Base-by-base conservation (phyloP, 1,140 invertebrate species). In the Meloidogyne hapla region DNA sequence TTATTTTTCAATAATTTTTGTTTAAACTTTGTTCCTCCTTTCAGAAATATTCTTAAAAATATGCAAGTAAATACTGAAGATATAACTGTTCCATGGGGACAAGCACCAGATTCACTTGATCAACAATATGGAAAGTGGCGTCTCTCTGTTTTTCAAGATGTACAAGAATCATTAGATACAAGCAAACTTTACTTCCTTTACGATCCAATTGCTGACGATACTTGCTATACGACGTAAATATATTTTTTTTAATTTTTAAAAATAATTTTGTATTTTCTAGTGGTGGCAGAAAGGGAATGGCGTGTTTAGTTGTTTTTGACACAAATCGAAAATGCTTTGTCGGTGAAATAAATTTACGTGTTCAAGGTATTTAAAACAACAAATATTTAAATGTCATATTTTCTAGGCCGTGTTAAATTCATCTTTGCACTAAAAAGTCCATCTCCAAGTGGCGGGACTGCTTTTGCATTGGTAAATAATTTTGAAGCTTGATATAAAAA, bases 41-140 rank as follows among this genome's bases (percentile, higher is more conserved):
- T 72, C 23, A 25, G 33, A 13, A 76, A 62, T 33, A 9, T 48
- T 26, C 63, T 23, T 48, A 21, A 23, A 15, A 72, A 42, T 33
- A 25, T 61, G 45, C 62, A 86, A 75, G 85, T 83, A 8, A 75
- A 79, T 25, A 82, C 71, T 28, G 85, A 86, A 67, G 85, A 86
- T 76, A 87, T 86, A 72, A 83, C 85, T 8, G 81, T 86, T 33
- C 83, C 85, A 13, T 86, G 85, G 85, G 86, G 85, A 15, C 84
- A 87, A 67, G 75, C 81, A 21, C 86, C 86, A 4, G 86, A 87
- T 71, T 83, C 75, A 23, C 71, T 82, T 21, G 85, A 86, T 56
- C 45, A 77, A 12, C 80, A 83, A 65, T 85, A 79, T 62, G 83
- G 85, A 72, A 87, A 85, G 69, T 86, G 81, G 80, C 69, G 84